Conservation (phyloP, 35 echinoderm and acorn worm genomes). For the Apostichopus parvimensis region DNA sequence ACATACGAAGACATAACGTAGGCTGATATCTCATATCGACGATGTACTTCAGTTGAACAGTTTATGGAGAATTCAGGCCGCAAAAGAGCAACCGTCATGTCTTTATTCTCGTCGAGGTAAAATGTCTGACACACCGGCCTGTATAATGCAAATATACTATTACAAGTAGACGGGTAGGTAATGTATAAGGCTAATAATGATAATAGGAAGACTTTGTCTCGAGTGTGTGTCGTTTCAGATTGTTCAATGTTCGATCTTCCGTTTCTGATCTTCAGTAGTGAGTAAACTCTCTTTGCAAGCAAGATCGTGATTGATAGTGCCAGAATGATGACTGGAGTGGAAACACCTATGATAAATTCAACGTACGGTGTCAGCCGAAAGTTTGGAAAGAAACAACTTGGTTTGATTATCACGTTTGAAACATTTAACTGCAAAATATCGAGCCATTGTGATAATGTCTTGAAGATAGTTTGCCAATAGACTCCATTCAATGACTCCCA, state of each 20-base stretch:
- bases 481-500: slow-evolving; percentile 8
- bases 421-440: slow-evolving; percentile 19
- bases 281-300: not conserved
- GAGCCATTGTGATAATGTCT: not conserved
- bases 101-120: not conserved
- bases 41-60: slow-evolving; percentile 28
- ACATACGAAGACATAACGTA: slow-evolving; percentile 30
- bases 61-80: slow-evolving; percentile 48
- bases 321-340: not conserved
- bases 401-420: slow-evolving; percentile 22
- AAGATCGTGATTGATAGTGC: not conserved
- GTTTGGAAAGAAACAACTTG: slow-evolving; percentile 17
- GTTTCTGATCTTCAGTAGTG: not conserved
- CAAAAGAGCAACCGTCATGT: not conserved
- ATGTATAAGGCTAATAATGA: slow-evolving; percentile 36
- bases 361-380: not conserved
- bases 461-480: slow-evolving; percentile 3
- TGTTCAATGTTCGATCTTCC: not conserved
- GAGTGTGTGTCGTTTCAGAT: not conserved
- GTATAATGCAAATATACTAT: slow-evolving; percentile 36
- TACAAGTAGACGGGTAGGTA: slow-evolving; percentile 45
- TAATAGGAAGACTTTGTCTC: not conserved
- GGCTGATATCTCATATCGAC: not conserved
- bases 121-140: slow-evolving; percentile 13
- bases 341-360: not conserved